phyloP scores from a whole-genome alignment of 2,797 vertebrate species.

The Acanthopagrus latus region DNA sequence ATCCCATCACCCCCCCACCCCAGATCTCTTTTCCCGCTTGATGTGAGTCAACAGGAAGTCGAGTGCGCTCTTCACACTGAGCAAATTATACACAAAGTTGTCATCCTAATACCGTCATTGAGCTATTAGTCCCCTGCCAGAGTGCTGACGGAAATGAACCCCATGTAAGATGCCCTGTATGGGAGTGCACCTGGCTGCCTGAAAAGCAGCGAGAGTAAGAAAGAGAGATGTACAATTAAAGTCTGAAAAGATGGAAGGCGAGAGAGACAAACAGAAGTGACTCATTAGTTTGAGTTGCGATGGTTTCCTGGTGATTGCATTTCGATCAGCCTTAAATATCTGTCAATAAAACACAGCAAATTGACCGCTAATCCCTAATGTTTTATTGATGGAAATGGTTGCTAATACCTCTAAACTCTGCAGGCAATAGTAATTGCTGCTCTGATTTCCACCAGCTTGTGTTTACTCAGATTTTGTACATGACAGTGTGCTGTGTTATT shows the following conservation, averaged over 20 bases:
- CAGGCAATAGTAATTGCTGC: conserved; percentile 14
- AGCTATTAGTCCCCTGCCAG: conserved; percentile 63
- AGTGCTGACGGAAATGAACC: conserved; percentile 68
- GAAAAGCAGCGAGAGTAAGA: not conserved
- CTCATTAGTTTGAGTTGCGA: conserved; percentile 33
- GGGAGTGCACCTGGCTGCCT: conserved; percentile 55
- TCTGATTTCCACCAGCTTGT: not conserved
- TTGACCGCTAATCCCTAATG: conserved; percentile 40
- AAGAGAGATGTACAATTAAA: not conserved
- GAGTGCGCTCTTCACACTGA: conserved; percentile 61
- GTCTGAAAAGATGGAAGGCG: conserved; percentile 13
- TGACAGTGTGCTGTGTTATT: not conserved
- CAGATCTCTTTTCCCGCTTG: conserved; percentile 36
- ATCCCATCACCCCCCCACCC: conserved; percentile 25
- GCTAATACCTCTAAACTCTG: conserved; percentile 39
- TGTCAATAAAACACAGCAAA: conserved; percentile 47
- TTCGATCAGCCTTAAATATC: conserved; percentile 57
- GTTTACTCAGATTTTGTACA: conserved; percentile 18
- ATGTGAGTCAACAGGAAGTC: conserved; percentile 83
- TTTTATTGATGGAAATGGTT: conserved; percentile 41
- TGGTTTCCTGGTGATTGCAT: conserved; percentile 30
- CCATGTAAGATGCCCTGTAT: conserved; percentile 26
- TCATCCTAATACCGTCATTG: conserved; percentile 68
- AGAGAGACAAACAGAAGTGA: conserved; percentile 31
- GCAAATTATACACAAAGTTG: conserved; percentile 61